Evolutionary conservation across 1,140 invertebrate genomes (phyloP).

Genomic region (Hirudo medicinalis): DNA sequence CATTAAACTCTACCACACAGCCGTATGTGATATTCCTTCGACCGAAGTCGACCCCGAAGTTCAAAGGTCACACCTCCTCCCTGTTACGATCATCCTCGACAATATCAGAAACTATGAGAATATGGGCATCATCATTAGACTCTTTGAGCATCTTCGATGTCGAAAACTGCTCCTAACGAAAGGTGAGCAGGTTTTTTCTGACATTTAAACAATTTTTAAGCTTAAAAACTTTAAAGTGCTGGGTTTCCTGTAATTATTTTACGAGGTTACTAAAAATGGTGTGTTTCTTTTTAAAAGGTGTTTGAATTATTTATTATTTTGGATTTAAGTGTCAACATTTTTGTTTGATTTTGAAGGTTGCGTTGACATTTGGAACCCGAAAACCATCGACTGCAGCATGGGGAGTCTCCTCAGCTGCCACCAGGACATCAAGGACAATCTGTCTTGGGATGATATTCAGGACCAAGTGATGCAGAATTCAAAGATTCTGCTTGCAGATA

Average conservation of each 20-base stretch:
- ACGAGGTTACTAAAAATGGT: background rate
- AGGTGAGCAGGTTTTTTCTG: background rate
- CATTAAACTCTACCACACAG: background rate
- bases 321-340: background rate
- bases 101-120: background rate
- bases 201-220: no score
- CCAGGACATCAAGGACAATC: background rate
- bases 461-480: background rate
- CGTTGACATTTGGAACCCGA: constrained; percentile 4
- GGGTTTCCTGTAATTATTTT: background rate
- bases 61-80: background rate
- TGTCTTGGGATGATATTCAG: background rate
- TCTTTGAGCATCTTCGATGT: background rate
- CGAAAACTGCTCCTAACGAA: background rate
- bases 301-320: background rate
- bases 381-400: background rate
- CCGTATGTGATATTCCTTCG: background rate
- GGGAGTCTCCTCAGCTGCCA: background rate
- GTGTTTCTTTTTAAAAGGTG: background rate
- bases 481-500: background rate
- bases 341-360: background rate
- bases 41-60: background rate
- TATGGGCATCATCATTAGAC: background rate
- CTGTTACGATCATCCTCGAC: background rate
- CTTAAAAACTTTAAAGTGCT: no score